These are phyloP conservation scores for Cyrtorhinus lividipennis DNA, from an alignment of 1,140 invertebrate genomes.

Conservation along the genomic window DNA sequence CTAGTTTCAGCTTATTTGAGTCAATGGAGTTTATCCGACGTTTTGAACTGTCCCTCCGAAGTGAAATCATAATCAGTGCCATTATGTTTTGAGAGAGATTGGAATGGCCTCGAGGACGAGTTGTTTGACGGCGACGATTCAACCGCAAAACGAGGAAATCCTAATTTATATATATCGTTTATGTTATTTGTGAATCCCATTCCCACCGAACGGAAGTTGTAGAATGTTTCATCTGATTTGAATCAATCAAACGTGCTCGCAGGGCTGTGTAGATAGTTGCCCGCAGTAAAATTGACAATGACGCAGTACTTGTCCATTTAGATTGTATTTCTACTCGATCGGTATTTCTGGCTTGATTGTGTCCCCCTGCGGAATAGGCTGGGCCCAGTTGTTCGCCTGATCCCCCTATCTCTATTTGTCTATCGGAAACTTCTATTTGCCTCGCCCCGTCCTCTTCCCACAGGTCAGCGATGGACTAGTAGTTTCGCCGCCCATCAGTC, in stretches of 20 bases:
- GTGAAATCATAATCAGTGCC: neutral
- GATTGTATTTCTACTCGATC: conserved; percentile 3
- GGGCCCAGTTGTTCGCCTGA: neutral
- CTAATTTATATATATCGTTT: neutral
- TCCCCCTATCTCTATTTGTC: neutral
- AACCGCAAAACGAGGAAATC: neutral
- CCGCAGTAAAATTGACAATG: neutral
- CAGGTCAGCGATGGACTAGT: neutral
- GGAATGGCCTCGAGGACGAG: neutral
- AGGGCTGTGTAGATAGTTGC: neutral
- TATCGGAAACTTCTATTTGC: conserved; percentile 8
- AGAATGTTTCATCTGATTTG: conserved; percentile 4
- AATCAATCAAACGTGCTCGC: neutral
- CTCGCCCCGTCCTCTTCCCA: neutral
- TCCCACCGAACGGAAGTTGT: no score
- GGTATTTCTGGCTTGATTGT: neutral
- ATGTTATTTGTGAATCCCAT: no score
- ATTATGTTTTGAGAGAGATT: neutral
- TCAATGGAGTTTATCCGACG: neutral
- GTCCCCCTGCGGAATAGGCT: neutral
- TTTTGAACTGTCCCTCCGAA: no score
- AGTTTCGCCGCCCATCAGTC: neutral
- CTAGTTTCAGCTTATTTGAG: neutral
- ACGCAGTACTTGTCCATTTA: neutral
- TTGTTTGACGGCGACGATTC: neutral